phyloP scores from a whole-genome alignment of 2,113 vertebrate species.

The Scomber colias region DNA sequence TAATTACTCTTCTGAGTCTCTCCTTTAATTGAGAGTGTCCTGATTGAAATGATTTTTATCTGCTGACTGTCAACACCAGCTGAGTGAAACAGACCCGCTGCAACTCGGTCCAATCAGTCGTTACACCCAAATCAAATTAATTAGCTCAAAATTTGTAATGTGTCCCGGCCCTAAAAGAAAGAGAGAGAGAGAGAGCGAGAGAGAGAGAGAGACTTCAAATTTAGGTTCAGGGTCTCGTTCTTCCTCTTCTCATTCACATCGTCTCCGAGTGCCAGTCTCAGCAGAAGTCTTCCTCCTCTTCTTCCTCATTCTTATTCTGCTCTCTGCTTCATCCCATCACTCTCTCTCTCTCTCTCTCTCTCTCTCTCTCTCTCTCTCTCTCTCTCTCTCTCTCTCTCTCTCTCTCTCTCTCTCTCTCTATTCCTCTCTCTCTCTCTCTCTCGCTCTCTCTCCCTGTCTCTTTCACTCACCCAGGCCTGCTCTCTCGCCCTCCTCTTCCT shows the following conservation, averaged over 20 bases:
- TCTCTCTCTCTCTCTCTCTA: neutral
- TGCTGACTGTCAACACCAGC: too few species aligned
- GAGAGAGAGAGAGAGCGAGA: too few species aligned
- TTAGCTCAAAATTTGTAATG: too few species aligned
- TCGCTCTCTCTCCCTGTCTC: neutral
- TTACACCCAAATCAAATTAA: too few species aligned
- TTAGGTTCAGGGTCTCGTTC: neutral
- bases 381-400: neutral
- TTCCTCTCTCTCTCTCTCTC: conserved; percentile 5
- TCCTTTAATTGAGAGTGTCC: too few species aligned
- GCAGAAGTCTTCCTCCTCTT: conserved; percentile 10
- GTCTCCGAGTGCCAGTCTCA: neutral
- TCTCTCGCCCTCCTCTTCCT: conserved; percentile 4
- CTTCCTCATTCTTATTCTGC: conserved; percentile 47
- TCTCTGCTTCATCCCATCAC: conserved; percentile 16
- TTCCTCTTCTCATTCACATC: neutral
- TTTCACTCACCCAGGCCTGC: conserved; percentile 24
- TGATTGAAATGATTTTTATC: too few species aligned
- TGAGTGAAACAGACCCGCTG: too few species aligned
- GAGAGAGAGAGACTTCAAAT: neutral
- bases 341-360: neutral
- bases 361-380: neutral
- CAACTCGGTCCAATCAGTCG: too few species aligned
- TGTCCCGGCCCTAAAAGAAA: too few species aligned
- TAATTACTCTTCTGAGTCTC: too few species aligned